These are phyloP conservation scores for Acleris holmiana DNA, from an alignment of 2,888 invertebrate species.

Conservation along the genomic window DNA sequence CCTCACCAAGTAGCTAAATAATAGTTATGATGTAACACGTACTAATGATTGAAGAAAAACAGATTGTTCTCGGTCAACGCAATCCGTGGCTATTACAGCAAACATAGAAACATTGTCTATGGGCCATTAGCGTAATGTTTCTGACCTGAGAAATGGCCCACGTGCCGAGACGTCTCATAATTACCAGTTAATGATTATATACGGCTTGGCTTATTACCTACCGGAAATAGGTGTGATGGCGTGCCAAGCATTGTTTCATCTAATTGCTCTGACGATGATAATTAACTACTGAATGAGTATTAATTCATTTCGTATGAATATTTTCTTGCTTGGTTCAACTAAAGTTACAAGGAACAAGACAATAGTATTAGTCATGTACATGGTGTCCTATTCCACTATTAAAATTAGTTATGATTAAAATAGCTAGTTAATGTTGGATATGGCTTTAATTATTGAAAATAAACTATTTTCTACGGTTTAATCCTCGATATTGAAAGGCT, in stretches of 20 bases:
- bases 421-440: too few relatives aligned
- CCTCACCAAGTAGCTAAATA: too few relatives aligned
- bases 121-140: constrained; percentile 47
- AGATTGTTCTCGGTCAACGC: not conserved
- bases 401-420: too few relatives aligned
- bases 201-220: constrained; percentile 40
- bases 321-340: too few relatives aligned
- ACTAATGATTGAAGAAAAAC: not conserved
- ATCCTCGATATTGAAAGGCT: too few relatives aligned
- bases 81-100: constrained; percentile 41
- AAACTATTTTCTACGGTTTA: too few relatives aligned
- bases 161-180: constrained; percentile 45
- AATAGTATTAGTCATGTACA: too few relatives aligned
- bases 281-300: too few relatives aligned
- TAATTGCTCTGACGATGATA: not conserved
- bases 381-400: too few relatives aligned
- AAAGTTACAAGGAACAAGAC: too few relatives aligned
- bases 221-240: constrained; percentile 16
- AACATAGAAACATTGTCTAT: constrained; percentile 44
- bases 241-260: constrained; percentile 11
- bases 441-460: too few relatives aligned
- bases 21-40: not conserved
- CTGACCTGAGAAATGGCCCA: constrained; percentile 45
- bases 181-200: constrained; percentile 48
- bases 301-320: too few relatives aligned